These are phyloP conservation scores for Oscheius onirici DNA, from an alignment of 2,888 invertebrate genomes.

Conservation along the genomic window DNA sequence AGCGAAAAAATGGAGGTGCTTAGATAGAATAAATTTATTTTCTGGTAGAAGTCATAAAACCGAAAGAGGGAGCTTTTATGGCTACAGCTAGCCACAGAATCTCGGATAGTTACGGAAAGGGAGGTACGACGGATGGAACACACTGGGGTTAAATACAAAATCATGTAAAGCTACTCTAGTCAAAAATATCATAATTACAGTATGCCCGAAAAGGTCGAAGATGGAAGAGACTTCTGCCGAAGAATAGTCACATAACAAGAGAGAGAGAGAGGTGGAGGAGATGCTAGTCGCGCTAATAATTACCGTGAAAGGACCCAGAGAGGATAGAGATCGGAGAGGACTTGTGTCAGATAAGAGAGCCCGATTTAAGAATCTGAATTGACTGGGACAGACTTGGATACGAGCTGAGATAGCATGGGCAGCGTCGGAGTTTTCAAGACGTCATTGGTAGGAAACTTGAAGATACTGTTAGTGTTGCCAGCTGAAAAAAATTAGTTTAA, in stretches of 20 bases:
- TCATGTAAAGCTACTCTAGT: neutral
- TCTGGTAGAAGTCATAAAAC: neutral
- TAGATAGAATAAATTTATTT: slow-evolving; percentile 1
- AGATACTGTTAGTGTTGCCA: slow-evolving; percentile 4
- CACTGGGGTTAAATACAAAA: neutral
- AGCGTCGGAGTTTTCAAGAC: slow-evolving; percentile 28
- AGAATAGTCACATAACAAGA: neutral
- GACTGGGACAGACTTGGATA: slow-evolving; percentile 16
- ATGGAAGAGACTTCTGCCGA: neutral
- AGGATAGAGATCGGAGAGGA: slow-evolving; percentile 20
- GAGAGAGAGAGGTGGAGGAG: slow-evolving; percentile 14
- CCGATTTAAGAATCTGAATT: slow-evolving; percentile 17
- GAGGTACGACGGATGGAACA: neutral
- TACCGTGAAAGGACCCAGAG: slow-evolving; percentile 30
- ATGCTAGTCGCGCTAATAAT: slow-evolving; percentile 14
- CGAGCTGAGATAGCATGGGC: slow-evolving; percentile 17
- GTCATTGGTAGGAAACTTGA: slow-evolving; percentile 24
- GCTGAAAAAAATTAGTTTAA: neutral
- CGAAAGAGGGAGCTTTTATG: neutral
- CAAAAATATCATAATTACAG: neutral
- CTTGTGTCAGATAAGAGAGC: neutral
- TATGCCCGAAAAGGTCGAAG: slow-evolving; percentile 8
- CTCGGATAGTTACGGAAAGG: slow-evolving; percentile 4
- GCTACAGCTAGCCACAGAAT: slow-evolving; percentile 10
- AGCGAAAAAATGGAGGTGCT: no score